Evolutionary conservation across 37 sponge, comb jelly and placozoan species (phyloP).

Genomic region (Geodia barretti): DNA sequence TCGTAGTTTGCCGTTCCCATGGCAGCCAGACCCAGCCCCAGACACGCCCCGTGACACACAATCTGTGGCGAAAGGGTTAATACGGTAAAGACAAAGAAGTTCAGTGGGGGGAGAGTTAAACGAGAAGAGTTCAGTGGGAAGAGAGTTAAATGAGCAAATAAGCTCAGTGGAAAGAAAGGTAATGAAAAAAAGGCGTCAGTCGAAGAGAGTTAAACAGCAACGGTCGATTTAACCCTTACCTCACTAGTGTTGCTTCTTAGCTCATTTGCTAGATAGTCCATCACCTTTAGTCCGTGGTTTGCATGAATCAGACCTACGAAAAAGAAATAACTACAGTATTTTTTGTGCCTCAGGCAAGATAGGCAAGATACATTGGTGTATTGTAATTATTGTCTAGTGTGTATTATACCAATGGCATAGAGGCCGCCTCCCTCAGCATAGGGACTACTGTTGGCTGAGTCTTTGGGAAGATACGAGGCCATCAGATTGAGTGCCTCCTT

Average conservation of each 20-base stretch:
- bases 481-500: conserved; percentile 95
- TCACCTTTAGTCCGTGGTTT: conserved; percentile 90
- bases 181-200: no score
- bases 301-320: conserved; percentile 91
- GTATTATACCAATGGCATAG: conserved; percentile 93
- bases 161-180: neutral
- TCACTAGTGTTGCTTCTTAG: conserved; percentile 75
- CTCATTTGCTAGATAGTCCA: conserved; percentile 90
- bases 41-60: conserved; percentile 96
- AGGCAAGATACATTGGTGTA: no score
- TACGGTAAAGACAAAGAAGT: neutral
- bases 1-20: conserved; percentile 91
- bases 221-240: conserved; percentile 27
- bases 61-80: conserved; percentile 39
- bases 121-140: neutral
- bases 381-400: no score
- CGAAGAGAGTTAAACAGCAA: no score
- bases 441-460: conserved; percentile 63
- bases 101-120: neutral
- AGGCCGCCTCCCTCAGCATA: conserved; percentile 97
- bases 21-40: conserved; percentile 96
- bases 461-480: conserved; percentile 95
- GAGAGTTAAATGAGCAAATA: neutral
- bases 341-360: no score
- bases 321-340: neutral